Conservation (phyloP, 2,113 vertebrate species). For the Trochalopteron elliotii region DNA sequence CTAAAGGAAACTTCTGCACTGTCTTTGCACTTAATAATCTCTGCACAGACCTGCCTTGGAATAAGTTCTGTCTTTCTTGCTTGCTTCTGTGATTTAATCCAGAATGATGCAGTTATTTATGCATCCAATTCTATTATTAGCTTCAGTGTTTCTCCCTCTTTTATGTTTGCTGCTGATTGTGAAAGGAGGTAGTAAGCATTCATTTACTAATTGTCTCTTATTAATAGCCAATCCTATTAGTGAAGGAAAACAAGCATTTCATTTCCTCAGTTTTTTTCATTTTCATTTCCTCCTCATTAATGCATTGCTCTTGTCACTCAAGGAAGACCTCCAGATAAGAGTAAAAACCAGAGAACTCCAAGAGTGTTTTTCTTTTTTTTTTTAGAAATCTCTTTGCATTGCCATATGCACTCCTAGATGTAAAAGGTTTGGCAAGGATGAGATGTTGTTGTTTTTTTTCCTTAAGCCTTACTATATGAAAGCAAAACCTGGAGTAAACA, state of each 20-base stretch:
- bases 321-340: background rate
- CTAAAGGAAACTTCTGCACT: background rate
- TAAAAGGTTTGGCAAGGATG: background rate
- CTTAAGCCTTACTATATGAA: background rate
- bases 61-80: background rate
- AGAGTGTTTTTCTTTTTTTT: background rate
- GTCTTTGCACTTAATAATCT: background rate
- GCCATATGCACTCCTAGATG: background rate
- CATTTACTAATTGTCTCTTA: constrained; percentile 54
- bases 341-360: background rate
- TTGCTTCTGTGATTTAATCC: background rate
- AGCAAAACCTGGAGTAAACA: background rate
- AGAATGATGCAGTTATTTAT: background rate
- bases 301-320: background rate
- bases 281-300: constrained; percentile 48
- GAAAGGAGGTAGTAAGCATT: constrained; percentile 26
- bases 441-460: background rate
- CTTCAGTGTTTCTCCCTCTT: background rate
- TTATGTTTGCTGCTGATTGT: constrained; percentile 47
- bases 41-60: background rate
- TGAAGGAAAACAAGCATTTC: constrained; percentile 26
- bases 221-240: constrained; percentile 21
- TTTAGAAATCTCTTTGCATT: background rate
- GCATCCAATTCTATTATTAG: constrained; percentile 24
- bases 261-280: background rate